Conservation (phyloP, 2,888 invertebrate species). For the Acleris emargana region DNA sequence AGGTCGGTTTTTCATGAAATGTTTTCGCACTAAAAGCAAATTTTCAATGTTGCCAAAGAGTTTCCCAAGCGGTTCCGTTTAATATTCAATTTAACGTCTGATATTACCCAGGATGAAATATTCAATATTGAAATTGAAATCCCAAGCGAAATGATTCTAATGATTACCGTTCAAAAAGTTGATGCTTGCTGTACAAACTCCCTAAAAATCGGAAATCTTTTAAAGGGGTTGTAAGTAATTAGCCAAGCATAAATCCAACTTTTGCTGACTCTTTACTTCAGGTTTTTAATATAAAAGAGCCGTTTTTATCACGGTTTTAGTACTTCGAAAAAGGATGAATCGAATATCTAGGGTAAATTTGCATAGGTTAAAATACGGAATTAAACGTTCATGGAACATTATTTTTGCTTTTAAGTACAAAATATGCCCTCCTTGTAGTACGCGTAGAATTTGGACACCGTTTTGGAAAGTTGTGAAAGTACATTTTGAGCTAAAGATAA, state of each 20-base stretch:
- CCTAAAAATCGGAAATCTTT: conserved; percentile 7
- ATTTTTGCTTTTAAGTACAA: too few species aligned
- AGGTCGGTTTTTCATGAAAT: not conserved
- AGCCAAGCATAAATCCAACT: conserved; percentile 1
- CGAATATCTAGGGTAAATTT: too few species aligned
- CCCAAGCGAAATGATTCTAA: conserved; percentile 38
- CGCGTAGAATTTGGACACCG: too few species aligned
- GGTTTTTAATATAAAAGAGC: not conserved
- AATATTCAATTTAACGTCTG: conserved; percentile 43
- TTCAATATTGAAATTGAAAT: conserved; percentile 44
- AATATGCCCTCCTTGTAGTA: too few species aligned
- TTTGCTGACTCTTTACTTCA: not conserved
- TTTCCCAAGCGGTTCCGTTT: conserved; percentile 26
- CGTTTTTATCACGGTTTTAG: not conserved
- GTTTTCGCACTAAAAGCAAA: conserved; percentile 19
- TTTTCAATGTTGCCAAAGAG: conserved; percentile 11
- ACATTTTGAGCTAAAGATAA: too few species aligned
- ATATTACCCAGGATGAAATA: conserved; percentile 42
- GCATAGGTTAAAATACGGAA: too few species aligned
- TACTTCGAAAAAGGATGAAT: too few species aligned
- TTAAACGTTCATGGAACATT: too few species aligned
- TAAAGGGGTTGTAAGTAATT: not conserved
- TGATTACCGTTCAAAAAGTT: conserved; percentile 38
- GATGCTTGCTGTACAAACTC: conserved; percentile 12
- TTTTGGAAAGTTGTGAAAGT: too few species aligned